These are phyloP conservation scores for Phoenicopterus ruber DNA, from an alignment of 2,113 vertebrate species.

Conservation along the genomic window DNA sequence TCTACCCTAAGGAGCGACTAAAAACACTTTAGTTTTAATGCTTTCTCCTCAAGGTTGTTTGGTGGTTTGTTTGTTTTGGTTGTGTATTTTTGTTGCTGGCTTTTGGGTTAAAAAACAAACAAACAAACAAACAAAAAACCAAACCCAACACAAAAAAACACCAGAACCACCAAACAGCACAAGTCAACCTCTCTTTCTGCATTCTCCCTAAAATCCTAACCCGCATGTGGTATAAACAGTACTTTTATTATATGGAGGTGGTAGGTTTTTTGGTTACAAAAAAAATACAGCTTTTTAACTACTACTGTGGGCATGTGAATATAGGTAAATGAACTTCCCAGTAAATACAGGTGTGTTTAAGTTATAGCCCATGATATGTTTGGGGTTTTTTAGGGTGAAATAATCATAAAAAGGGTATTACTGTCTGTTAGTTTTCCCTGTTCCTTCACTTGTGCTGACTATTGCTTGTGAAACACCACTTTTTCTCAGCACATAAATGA, in stretches of 20 bases:
- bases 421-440: neutral
- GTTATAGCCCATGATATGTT: neutral
- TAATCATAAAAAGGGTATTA: neutral
- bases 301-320: neutral
- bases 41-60: neutral
- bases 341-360: neutral
- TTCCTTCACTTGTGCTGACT: neutral
- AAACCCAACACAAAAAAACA: too few species aligned
- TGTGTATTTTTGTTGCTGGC: neutral
- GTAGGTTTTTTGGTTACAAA: neutral
- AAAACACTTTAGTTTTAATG: neutral
- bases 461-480: neutral
- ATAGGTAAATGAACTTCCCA: neutral
- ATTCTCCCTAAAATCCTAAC: neutral
- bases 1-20: neutral
- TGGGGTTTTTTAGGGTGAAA: neutral
- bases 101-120: neutral
- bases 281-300: neutral
- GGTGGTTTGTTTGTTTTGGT: neutral
- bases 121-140: neutral
- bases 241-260: neutral
- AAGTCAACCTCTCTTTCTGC: neutral
- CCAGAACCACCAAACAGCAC: too few species aligned
- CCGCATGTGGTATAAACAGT: fast-evolving
- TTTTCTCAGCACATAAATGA: neutral